Evolutionary conservation across 1,140 invertebrate species (phyloP).

Genomic region (Mizuhopecten yessoensis): DNA sequence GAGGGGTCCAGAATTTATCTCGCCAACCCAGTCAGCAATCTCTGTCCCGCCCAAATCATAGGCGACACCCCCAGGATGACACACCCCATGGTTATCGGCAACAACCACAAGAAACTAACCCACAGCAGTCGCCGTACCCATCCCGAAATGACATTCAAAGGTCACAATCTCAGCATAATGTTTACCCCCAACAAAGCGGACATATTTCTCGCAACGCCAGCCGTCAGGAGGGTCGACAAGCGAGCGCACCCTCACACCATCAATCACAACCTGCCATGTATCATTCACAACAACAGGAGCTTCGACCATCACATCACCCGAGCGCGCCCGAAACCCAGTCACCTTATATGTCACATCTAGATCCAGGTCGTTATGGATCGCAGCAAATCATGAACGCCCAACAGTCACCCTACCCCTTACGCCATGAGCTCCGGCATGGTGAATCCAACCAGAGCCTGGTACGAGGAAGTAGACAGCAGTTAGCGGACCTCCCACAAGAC

Average conservation of each 20-base stretch:
- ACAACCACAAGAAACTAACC: background rate
- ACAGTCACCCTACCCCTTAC: background rate
- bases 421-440: background rate
- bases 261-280: background rate
- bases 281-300: too few relatives aligned
- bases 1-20: slow-evolving; percentile 53
- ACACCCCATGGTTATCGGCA: background rate
- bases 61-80: background rate
- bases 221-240: background rate
- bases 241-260: background rate
- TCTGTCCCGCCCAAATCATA: slow-evolving; percentile 39
- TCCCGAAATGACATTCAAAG: background rate
- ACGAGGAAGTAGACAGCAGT: background rate
- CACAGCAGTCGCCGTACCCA: background rate
- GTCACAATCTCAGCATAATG: slow-evolving; percentile 33
- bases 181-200: background rate
- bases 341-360: background rate
- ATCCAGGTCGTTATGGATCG: background rate
- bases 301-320: background rate
- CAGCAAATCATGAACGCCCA: background rate
- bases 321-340: background rate
- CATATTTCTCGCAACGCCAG: background rate
- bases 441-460: background rate
- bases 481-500: background rate
- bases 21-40: slow-evolving; percentile 46